These are phyloP conservation scores for Bagarius yarrelli DNA, from an alignment of 2,113 vertebrate species.

Conservation along the genomic window DNA sequence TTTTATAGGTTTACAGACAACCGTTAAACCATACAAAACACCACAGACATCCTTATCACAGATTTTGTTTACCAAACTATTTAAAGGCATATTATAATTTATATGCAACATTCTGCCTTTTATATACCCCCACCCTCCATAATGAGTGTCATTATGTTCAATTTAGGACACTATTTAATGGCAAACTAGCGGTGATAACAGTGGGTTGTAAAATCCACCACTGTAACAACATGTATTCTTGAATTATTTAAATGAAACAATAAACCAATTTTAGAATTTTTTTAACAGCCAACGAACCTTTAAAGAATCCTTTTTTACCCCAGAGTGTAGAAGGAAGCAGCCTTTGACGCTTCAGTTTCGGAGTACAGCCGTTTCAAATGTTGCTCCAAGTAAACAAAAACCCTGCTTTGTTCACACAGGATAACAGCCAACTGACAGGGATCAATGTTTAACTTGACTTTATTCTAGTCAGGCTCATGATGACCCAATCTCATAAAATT, in stretches of 20 bases:
- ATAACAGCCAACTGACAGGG: background rate
- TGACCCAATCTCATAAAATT: background rate
- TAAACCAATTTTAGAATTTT: background rate
- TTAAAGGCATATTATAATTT: background rate
- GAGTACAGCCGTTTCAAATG: slow-evolving; percentile 5
- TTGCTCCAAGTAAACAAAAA: slow-evolving; percentile 8
- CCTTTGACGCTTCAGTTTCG: slow-evolving; percentile 8
- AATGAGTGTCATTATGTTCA: background rate
- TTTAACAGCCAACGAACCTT: background rate
- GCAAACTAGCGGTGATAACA: background rate
- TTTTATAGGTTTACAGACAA: background rate
- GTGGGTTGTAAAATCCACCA: background rate
- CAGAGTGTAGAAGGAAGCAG: slow-evolving; percentile 1
- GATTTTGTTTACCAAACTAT: background rate
- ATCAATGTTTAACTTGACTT: slow-evolving; percentile 24
- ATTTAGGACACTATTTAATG: background rate
- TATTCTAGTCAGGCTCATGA: background rate
- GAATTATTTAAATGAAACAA: too few species aligned
- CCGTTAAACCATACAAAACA: background rate
- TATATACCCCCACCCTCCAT: too few species aligned
- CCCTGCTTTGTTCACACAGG: background rate
- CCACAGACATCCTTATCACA: background rate
- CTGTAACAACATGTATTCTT: background rate
- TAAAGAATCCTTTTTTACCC: background rate
- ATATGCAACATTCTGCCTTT: background rate